Evolutionary conservation across 1,140 invertebrate species (phyloP), one percentile per base, ranked within the genome.

Genomic region (Bombus superbus): DNA sequence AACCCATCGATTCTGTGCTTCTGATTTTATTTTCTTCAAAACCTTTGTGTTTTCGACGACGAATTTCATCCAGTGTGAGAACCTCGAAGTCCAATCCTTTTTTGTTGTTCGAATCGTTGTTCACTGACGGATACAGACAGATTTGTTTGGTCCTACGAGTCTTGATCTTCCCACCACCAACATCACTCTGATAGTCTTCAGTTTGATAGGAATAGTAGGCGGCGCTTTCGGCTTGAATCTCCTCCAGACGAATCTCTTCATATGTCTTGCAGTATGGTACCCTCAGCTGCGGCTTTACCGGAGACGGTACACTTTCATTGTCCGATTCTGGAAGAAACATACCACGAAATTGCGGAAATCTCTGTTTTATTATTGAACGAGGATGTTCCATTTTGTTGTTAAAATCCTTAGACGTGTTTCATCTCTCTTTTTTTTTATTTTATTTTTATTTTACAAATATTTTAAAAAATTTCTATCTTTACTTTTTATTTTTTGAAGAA

Each of bases 311-410:
- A 89, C 96, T 97, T 95, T 97, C 97, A 93, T 96, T 97, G 95
- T 97, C 97, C 87, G 97, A 97, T 92, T 97, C 97, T 97, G 96
- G 95, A 97, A 97, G 95, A 96, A 97, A 84, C 95, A 97, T 95
- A 96, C 94, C 91, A 85, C 91, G 91, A 79, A 86, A 90, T 88
- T 79, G 87, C 73, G 69, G 81, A 85, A 85, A 86, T 74, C 72
- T 72, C 28, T 76, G 22, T 85, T 68, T 71, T 57, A 38, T 22
- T 68, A 38, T 22, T 35, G n/a, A 68, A 62, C 44, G 72, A 18
- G 22, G 6, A 18, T n/a, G 35, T 25, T 38, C 76, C 53, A 79
- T 25, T 6, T 40, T n/a, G 15, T 64, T 66, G n/a, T 28, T 35
- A 81, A 28, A 47, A n/a, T 76, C 76, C 59, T 83, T 40, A 18